Evolutionary conservation across 2,797 vertebrate species (phyloP).

Genomic region (Lagorchestes hirsutus): DNA sequence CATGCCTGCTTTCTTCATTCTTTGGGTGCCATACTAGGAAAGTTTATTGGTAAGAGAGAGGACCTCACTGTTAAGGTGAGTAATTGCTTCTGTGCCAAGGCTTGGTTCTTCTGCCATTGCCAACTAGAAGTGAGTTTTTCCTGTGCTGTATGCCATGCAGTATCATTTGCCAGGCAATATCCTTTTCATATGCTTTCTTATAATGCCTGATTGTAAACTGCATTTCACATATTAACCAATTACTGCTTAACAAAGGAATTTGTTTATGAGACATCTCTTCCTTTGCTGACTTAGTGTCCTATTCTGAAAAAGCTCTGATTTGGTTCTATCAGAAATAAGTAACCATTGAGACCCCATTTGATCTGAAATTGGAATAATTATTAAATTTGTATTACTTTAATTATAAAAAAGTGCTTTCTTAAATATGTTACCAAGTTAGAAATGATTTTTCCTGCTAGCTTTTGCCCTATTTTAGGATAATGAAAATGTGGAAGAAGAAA

Average conservation of each 20-base stretch:
- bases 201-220: not conserved
- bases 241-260: not conserved
- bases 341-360: not conserved
- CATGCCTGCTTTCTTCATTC: not conserved
- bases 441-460: not conserved
- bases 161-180: not conserved
- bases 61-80: conserved; percentile 56
- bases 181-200: not conserved
- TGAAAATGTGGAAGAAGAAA: not conserved
- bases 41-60: conserved; percentile 60
- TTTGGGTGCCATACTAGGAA: conserved; percentile 41
- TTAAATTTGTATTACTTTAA: not conserved
- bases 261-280: not conserved
- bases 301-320: not conserved
- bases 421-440: not conserved
- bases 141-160: not conserved
- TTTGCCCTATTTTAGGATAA: not conserved
- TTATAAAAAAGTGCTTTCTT: not conserved
- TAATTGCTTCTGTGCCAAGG: conserved; percentile 1
- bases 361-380: not conserved
- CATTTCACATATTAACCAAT: not conserved
- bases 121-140: not conserved
- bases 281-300: not conserved
- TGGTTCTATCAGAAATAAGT: not conserved
- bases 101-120: not conserved